Base-by-base conservation (phyloP, 2,797 vertebrate genomes). In the Borostomias antarcticus region DNA sequence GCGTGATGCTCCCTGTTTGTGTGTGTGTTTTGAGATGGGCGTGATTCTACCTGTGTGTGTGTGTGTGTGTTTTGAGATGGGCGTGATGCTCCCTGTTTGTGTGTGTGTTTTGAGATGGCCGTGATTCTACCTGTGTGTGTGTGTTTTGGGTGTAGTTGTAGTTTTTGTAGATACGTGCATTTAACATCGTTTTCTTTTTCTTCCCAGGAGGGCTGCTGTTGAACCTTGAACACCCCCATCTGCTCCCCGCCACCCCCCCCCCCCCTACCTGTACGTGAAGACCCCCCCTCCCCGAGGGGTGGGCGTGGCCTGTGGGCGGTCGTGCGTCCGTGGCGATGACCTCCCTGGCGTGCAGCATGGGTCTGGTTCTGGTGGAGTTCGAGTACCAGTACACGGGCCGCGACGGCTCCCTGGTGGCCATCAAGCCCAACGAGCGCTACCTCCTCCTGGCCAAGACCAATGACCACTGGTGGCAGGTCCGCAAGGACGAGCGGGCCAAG, bases 391-490 rank as follows among this genome's bases (percentile, higher is more conserved):
- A 98, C 48, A 78, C 90, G 60, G 93, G 92, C 50, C 94, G 95
- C 66, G 95, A 95, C 25, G 96, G 96, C 50, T 90, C 70, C 33
- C 85, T 90, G 77, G 91, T 99, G 72, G 90, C 91, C 72, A 99
- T 99, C 74, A 95, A 91, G 77, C 96, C 97, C 84, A 95, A 97
- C 0, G 96, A 99, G 67, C 92, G 94, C 48, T 99, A 98, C 58
- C 79, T 94, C 63, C 91, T 99, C 26, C 89, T 99, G 76, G 93
- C 95, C 57, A 98, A 98, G 88, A 97, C 96, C 83, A 99, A 97
- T 0, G 91, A 94, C 75, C 95, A 98, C 75, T 99, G 97, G 97
- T 99, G 97, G 97, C 96, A 98, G 35, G 97, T 99, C 53, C 89
- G 88, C 57, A 89, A 81, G 3, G 93, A 95, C 0, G 84, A 86